Conservation (phyloP, 2,113 vertebrate genomes). For the Pteronura brasiliensis region DNA sequence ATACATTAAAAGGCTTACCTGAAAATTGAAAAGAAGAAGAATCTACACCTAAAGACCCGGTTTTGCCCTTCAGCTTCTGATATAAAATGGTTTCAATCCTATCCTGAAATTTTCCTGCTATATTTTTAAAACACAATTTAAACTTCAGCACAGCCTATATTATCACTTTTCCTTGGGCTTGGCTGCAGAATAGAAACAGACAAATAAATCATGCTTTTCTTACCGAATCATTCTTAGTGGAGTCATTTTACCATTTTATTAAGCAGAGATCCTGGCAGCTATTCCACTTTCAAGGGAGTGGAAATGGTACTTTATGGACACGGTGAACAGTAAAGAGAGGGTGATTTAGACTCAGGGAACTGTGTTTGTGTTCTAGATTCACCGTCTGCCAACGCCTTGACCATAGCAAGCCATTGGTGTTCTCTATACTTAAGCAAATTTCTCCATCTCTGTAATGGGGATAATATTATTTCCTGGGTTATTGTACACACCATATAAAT, state of each 20-base stretch:
- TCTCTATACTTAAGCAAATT: neutral
- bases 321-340: neutral
- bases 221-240: neutral
- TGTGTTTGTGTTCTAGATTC: neutral
- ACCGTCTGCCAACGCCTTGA: neutral
- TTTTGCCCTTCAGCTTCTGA: constrained; percentile 75
- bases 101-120: constrained; percentile 55
- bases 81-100: constrained; percentile 68
- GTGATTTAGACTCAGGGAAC: neutral
- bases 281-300: neutral
- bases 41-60: constrained; percentile 70
- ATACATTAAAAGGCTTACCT: constrained; percentile 74
- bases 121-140: constrained; percentile 76
- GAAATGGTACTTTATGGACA: neutral
- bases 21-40: constrained; percentile 77
- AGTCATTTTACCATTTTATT: neutral
- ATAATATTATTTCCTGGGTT: neutral
- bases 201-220: constrained; percentile 20
- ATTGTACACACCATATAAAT: neutral
- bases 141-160: constrained; percentile 82
- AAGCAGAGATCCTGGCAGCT: neutral
- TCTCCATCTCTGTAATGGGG: neutral
- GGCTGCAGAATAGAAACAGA: constrained; percentile 77
- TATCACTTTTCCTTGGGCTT: constrained; percentile 70
- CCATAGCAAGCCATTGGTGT: neutral